A percentile compares a stretch with the other conserved stretches of the same genome.
These are phyloP conservation scores for Thymelicus acteon DNA, from an alignment of 2,888 invertebrate species.

Conservation along the genomic window DNA sequence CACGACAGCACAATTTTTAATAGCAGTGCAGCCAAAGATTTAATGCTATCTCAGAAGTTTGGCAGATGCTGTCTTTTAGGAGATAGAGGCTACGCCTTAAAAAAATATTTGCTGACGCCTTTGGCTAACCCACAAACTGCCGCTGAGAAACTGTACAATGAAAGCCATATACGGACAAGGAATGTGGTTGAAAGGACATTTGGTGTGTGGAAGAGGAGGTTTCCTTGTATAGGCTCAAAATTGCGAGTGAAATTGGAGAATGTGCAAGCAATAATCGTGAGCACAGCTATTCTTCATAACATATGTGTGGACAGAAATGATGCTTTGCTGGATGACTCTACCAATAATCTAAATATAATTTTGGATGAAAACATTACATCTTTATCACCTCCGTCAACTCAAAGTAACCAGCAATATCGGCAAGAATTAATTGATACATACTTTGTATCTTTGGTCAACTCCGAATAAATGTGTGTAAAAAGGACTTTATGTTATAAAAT, in stretches of 20 bases:
- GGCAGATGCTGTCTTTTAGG: not conserved
- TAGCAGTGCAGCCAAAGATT: not conserved
- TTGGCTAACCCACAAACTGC: not conserved
- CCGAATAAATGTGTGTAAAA: too few relatives aligned
- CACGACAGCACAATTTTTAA: conserved; percentile 44
- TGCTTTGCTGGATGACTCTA: too few relatives aligned
- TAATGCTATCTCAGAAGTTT: not conserved
- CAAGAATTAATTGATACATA: too few relatives aligned
- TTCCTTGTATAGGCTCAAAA: not conserved
- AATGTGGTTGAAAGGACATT: conserved; percentile 8
- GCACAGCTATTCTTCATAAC: not conserved
- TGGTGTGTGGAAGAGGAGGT: not conserved
- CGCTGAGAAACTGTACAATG: conserved; percentile 14
- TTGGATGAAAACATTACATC: too few relatives aligned
- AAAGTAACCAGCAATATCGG: too few relatives aligned
- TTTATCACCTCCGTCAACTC: too few relatives aligned
- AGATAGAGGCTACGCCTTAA: too few relatives aligned
- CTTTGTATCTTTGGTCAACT: too few relatives aligned
- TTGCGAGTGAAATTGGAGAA: not conserved
- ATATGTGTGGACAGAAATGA: too few relatives aligned
- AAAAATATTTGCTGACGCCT: too few relatives aligned
- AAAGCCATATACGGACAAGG: conserved; percentile 29
- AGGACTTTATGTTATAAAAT: too few relatives aligned
- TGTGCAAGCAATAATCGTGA: not conserved
- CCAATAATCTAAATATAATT: too few relatives aligned